A percentile compares a stretch with the other conserved stretches of the same genome.
Evolutionary conservation across 2,888 invertebrate genomes (phyloP).

Genomic region (Entomobrya proxima): DNA sequence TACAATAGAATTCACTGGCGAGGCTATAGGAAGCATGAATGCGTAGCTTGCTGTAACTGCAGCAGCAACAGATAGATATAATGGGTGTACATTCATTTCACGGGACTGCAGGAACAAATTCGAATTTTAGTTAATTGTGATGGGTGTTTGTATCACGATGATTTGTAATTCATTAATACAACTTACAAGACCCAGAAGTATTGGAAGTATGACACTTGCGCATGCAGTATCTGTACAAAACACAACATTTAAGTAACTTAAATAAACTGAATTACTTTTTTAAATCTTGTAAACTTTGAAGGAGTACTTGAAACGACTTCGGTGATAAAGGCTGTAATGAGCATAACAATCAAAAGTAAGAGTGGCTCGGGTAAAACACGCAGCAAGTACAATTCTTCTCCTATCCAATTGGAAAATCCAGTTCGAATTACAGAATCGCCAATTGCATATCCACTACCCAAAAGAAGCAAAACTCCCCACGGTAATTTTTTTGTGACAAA

Average conservation of each 20-base stretch:
- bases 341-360: constrained; percentile 51
- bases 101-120: constrained; percentile 81
- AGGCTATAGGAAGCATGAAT: constrained; percentile 79
- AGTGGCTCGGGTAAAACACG: constrained; percentile 22
- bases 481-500: constrained; percentile 66
- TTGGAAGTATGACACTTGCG: constrained; percentile 52
- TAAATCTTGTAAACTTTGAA: not conserved
- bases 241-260: not conserved
- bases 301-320: constrained; percentile 66
- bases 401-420: constrained; percentile 46
- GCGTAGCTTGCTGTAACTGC: constrained; percentile 93
- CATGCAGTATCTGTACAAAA: constrained; percentile 40
- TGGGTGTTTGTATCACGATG: not conserved
- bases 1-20: constrained; percentile 87
- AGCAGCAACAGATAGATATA: constrained; percentile 93
- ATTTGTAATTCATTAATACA: not conserved
- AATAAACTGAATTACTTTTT: not conserved
- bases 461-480: constrained; percentile 69
- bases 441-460: constrained; percentile 65
- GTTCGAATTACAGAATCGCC: constrained; percentile 40
- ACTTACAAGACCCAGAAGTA: constrained; percentile 60
- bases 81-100: constrained; percentile 86
- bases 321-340: constrained; percentile 61
- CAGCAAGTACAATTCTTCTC: constrained; percentile 34
- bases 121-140: not conserved